Percentiles rank a stretch among this genome's conserved stretches.
phyloP scores from a whole-genome alignment of 2,888 invertebrate genomes.

The Stenotaenia linearis region DNA sequence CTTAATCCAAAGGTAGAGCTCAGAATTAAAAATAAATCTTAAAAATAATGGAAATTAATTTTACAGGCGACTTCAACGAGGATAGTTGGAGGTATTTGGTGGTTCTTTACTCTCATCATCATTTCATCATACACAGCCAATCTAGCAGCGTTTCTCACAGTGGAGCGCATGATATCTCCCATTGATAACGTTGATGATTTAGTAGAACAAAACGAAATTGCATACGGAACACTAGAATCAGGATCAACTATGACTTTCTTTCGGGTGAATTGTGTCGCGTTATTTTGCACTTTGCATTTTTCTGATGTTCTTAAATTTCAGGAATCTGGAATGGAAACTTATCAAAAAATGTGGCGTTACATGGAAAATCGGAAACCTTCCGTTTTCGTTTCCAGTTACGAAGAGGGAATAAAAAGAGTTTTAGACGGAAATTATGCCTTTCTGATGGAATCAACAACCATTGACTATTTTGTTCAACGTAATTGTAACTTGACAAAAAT shows the following conservation, averaged over 20 bases:
- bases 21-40: not conserved
- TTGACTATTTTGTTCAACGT: conserved; percentile 90
- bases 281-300: conserved; percentile 29
- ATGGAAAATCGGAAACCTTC: conserved; percentile 69
- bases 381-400: conserved; percentile 81
- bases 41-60: not conserved
- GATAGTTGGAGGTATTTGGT: conserved; percentile 96
- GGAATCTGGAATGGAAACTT: conserved; percentile 71
- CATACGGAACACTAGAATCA: conserved; percentile 87
- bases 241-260: conserved; percentile 98
- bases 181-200: conserved; percentile 94
- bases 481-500: conserved; percentile 97
- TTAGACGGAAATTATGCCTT: conserved; percentile 90
- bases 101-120: conserved; percentile 98
- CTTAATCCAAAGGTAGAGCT: conserved; percentile 60
- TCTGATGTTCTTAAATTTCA: conserved; percentile 44
- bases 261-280: conserved; percentile 55
- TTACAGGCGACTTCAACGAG: conserved; percentile 61
- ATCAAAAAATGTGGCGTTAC: conserved; percentile 72
- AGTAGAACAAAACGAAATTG: conserved; percentile 85
- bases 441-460: conserved; percentile 95
- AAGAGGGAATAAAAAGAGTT: conserved; percentile 83
- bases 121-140: conserved; percentile 97
- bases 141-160: conserved; percentile 94
- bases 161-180: conserved; percentile 90